These are phyloP conservation scores for Andrena fulva DNA, from an alignment of 2,888 invertebrate genomes.

Conservation along the genomic window DNA sequence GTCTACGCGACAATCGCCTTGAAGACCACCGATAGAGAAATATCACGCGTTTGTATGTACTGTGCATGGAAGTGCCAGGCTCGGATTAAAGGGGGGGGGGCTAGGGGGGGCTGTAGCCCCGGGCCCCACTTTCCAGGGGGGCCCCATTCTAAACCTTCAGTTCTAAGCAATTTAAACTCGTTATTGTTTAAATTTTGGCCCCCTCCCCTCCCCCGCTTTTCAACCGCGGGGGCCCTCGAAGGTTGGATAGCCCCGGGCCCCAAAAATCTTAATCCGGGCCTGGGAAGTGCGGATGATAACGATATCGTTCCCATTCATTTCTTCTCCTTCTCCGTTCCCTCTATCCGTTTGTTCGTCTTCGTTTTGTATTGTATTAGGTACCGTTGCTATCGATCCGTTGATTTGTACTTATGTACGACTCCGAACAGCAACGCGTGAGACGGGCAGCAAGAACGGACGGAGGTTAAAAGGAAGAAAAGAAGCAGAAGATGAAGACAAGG, in stretches of 20 bases:
- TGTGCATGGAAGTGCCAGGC: no score
- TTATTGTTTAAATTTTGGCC: no score
- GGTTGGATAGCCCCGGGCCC: no score
- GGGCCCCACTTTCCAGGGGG: no score
- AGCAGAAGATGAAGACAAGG: background rate
- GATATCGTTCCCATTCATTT: slow-evolving; percentile 32
- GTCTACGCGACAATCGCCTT: background rate
- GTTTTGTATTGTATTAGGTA: slow-evolving; percentile 31
- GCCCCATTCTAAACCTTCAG: no score
- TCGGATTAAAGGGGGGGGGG: no score
- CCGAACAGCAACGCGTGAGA: slow-evolving; percentile 33
- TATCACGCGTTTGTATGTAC: background rate
- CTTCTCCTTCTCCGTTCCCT: slow-evolving; percentile 29
- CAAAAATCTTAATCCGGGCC: no score
- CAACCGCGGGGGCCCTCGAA: no score
- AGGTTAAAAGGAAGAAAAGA: slow-evolving; percentile 50
- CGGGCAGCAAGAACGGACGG: slow-evolving; percentile 50
- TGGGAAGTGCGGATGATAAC: background rate
- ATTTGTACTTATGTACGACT: slow-evolving; percentile 54
- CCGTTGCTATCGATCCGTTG: slow-evolving; percentile 61
- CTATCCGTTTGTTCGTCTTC: slow-evolving; percentile 54
- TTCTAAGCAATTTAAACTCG: no score
- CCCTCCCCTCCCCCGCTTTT: no score
- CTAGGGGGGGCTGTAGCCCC: no score
- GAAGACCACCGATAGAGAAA: background rate